Evolutionary conservation across 2,888 invertebrate species (phyloP), one percentile per base, ranked within the genome.

Genomic region (Volucella zonaria): DNA sequence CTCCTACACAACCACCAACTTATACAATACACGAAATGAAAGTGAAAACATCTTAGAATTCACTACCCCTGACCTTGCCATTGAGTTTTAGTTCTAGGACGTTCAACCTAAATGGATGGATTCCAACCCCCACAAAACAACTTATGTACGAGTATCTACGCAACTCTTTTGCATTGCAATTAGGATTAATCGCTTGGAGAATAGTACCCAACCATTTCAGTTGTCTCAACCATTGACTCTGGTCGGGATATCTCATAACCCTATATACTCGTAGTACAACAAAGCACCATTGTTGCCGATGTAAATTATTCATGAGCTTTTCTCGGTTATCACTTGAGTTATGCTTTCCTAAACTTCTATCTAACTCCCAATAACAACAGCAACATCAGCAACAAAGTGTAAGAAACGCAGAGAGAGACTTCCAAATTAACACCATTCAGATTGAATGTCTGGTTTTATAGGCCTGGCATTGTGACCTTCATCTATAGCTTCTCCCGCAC

Each of bases 221-320:
- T n/a, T 42, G 42, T 31, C 15, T 40, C 9, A 2, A 6, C 10
- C 42, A 8, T 15, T 10, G 18, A 8, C 12, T 11, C 11, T 9
- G 15, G 18, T 14, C 47, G 43, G 31, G 23, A 23, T 3, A 2
- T 23, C 23, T 23, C 23, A 23, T 23, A 43, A 52, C 15, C 0
- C 14, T 42, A 9, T n/a, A n/a, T n/a, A n/a, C n/a, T n/a, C n/a
- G n/a, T n/a, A n/a, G n/a, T 42, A 15, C 18, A 68, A 47, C 54
- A 56, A 38, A 31, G 14, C 45, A 56, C 38, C n/a, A 61, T 61
- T 42, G 59, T 52, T 62, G 31, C 31, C 61, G 52, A 45, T 43
- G 61, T 73, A 62, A 61, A 61, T 73, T 73, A 73, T 73, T 61
- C 71, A 73, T 73, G 43, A 73, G 71, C 11, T 43, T 14, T 40